Evolutionary conservation across 2,888 invertebrate genomes (phyloP).

Genomic region (Physocephala rufipes): DNA sequence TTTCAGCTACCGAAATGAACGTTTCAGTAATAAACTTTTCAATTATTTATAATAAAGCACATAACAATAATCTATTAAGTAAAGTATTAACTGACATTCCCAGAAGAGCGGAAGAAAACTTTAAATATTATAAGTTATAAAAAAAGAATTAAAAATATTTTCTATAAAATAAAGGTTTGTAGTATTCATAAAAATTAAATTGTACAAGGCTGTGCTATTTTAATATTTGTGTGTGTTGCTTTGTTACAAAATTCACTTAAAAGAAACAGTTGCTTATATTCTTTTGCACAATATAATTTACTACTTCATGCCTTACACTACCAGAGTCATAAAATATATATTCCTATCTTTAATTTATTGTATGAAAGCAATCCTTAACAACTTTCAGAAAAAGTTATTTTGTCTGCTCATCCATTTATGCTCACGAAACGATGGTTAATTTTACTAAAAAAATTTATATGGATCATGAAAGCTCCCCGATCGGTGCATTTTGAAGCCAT

Average conservation of each 20-base stretch:
- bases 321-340: background rate
- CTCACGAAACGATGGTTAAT: background rate
- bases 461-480: conserved; percentile 91
- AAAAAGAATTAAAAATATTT: background rate
- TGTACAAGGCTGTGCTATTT: conserved; percentile 25
- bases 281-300: conserved; percentile 10
- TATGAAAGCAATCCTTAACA: background rate
- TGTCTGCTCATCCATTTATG: background rate
- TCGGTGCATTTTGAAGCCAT: conserved; percentile 97
- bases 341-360: background rate
- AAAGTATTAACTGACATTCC: conserved; percentile 25
- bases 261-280: background rate
- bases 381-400: background rate
- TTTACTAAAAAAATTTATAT: conserved; percentile 54
- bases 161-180: background rate
- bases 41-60: background rate
- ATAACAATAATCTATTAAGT: conserved; percentile 21
- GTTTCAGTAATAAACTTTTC: conserved; percentile 3
- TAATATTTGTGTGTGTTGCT: conserved; percentile 9
- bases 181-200: background rate
- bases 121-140: background rate
- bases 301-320: conserved; percentile 11
- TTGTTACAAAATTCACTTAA: background rate
- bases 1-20: background rate
- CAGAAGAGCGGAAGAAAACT: background rate